These are phyloP conservation scores for Eulithis prunata DNA, from an alignment of 2,888 invertebrate species.

Conservation along the genomic window DNA sequence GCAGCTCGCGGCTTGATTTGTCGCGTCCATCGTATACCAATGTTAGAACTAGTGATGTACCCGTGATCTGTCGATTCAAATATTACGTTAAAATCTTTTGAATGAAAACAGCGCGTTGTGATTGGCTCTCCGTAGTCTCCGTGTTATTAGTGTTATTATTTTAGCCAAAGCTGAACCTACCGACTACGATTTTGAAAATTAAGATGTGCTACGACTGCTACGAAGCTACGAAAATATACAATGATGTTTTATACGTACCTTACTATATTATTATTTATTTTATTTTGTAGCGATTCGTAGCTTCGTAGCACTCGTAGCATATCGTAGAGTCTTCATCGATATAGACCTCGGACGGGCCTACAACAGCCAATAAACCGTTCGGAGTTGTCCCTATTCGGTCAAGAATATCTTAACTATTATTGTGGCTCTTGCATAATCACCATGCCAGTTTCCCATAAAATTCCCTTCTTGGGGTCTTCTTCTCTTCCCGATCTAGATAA, in stretches of 20 bases:
- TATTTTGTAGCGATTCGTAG: slow-evolving; percentile 2
- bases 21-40: slow-evolving; percentile 76
- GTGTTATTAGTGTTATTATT: no score
- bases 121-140: no score
- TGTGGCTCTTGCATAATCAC: slow-evolving; percentile 71
- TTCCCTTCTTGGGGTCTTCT: slow-evolving; percentile 17
- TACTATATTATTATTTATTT: no score
- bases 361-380: slow-evolving; percentile 69
- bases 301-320: slow-evolving; percentile 15
- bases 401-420: slow-evolving; percentile 72
- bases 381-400: slow-evolving; percentile 69
- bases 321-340: slow-evolving; percentile 17
- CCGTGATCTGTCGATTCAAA: slow-evolving; percentile 24
- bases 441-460: slow-evolving; percentile 35
- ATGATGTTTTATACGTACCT: no score
- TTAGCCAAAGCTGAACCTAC: no score
- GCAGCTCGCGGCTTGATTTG: slow-evolving; percentile 79
- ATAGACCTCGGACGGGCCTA: slow-evolving; percentile 39
- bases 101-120: no score
- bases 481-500: slow-evolving; percentile 38
- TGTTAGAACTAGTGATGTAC: slow-evolving; percentile 50
- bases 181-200: no score
- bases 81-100: background rate
- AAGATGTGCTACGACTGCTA: no score
- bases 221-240: no score